Evolutionary conservation across 64 coral and sea anemone species (phyloP).

Genomic region (Dendrophyllia cribrosa): DNA sequence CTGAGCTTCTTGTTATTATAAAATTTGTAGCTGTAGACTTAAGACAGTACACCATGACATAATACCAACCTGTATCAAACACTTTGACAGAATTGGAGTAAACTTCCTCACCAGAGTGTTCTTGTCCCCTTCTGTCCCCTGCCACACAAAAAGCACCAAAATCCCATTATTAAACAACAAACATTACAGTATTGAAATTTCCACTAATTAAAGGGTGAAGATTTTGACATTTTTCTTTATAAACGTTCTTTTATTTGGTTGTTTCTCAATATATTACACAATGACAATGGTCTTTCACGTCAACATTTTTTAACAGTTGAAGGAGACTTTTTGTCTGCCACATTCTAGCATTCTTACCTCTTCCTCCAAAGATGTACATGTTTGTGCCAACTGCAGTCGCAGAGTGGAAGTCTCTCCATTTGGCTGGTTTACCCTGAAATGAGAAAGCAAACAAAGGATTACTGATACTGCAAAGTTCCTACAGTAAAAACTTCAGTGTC

Average conservation of each 20-base stretch:
- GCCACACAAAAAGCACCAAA: neutral
- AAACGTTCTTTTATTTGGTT: no score
- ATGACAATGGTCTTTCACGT: no score
- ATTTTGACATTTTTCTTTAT: no score
- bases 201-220: no score
- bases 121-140: conserved; percentile 86
- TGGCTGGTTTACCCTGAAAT: conserved; percentile 84
- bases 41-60: neutral
- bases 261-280: no score
- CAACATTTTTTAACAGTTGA: no score
- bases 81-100: conserved; percentile 86
- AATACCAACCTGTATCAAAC: conserved; percentile 88
- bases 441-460: neutral
- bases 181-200: neutral
- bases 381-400: conserved; percentile 92
- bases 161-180: neutral
- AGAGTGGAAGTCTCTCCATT: conserved; percentile 95
- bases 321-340: no score
- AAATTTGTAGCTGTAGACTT: no score
- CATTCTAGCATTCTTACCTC: conserved; percentile 59
- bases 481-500: no score
- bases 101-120: conserved; percentile 90
- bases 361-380: conserved; percentile 99
- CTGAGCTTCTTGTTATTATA: no score
- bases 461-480: no score